phyloP scores from a whole-genome alignment of 2,888 invertebrate genomes.

The Gerris lacustris region DNA sequence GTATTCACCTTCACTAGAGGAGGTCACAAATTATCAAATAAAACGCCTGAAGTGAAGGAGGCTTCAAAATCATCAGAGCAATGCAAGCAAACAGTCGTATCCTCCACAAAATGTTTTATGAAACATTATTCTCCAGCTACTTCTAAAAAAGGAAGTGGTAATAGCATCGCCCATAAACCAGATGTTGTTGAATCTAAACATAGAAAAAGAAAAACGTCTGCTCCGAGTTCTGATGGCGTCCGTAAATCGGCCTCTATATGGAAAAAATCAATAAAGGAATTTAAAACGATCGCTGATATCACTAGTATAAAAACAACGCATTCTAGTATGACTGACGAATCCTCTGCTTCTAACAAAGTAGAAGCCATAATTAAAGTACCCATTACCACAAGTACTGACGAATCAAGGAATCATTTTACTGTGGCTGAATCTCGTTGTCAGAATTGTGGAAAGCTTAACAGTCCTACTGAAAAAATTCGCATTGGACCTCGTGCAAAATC shows the following conservation, averaged over 20 bases:
- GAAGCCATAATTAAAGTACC: too few species aligned
- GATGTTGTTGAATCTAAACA: background rate
- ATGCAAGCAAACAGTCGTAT: background rate
- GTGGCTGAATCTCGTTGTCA: too few species aligned
- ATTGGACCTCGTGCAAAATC: too few species aligned
- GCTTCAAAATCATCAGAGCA: background rate
- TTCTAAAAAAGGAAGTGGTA: background rate
- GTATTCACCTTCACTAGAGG: background rate
- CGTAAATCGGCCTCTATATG: background rate
- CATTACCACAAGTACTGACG: too few species aligned
- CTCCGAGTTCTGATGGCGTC: background rate
- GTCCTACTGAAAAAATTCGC: too few species aligned
- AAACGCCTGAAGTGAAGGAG: background rate
- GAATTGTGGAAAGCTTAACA: too few species aligned
- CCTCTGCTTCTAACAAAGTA: too few species aligned
- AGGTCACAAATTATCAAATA: background rate
- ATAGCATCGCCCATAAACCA: background rate
- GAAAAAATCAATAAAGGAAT: background rate
- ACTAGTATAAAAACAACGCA: too few species aligned
- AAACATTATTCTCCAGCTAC: background rate
- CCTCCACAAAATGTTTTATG: background rate
- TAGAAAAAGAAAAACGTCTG: too few species aligned
- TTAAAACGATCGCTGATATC: too few species aligned
- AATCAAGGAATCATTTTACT: too few species aligned
- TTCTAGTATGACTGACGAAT: too few species aligned